phyloP scores from a whole-genome alignment of 2,113 vertebrate species.

The Grallaria varia region DNA sequence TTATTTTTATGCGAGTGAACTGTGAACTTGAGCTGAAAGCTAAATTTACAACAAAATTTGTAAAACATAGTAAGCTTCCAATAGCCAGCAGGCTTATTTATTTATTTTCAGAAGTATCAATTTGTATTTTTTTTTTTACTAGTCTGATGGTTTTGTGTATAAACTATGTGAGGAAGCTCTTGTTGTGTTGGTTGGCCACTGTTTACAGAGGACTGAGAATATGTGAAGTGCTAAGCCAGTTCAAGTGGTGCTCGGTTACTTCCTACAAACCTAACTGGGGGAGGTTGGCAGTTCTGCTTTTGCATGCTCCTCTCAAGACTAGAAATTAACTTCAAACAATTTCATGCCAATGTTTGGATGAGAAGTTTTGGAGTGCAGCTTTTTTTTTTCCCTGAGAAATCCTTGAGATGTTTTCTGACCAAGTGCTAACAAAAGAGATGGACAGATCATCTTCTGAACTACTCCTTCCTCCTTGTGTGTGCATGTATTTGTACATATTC shows the following conservation, averaged over 20 bases:
- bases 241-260: not conserved
- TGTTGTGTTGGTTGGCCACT: not conserved
- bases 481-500: not conserved
- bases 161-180: not conserved
- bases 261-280: not conserved
- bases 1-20: not conserved
- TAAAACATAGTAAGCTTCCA: not conserved
- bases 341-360: not conserved
- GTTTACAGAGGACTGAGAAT: not conserved
- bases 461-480: not conserved
- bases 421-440: not conserved
- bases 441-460: too few relatives aligned
- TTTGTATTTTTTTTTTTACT: slow-evolving; percentile 37
- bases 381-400: not conserved
- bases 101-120: slow-evolving; percentile 36
- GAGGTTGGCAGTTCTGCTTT: not conserved
- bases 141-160: not conserved
- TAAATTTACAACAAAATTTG: not conserved
- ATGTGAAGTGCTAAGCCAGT: not conserved
- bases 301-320: not conserved
- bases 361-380: not conserved
- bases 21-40: not conserved
- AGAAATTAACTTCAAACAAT: not conserved
- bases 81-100: not conserved
- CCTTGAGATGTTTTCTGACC: not conserved